phyloP scores from a whole-genome alignment of 2,888 invertebrate genomes.

The Cantharis flavilabris region DNA sequence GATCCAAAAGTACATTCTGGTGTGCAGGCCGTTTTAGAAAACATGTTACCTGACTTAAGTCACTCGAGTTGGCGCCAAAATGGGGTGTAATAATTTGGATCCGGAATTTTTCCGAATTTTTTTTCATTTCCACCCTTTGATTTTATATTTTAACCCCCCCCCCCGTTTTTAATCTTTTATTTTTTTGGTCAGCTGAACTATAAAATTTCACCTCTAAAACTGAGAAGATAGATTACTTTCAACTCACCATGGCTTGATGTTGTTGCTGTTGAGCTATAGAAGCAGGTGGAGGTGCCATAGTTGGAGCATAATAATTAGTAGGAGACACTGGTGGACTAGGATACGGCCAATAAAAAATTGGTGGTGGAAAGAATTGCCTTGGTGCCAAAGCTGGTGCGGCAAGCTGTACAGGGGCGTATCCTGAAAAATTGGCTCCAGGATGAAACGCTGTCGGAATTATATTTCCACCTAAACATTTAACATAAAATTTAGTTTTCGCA shows the following conservation, averaged over 20 bases:
- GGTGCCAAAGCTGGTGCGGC: slow-evolving; percentile 53
- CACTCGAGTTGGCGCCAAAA: too few relatives aligned
- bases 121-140: too few relatives aligned
- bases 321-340: slow-evolving; percentile 94
- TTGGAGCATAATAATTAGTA: slow-evolving; percentile 79
- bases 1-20: too few relatives aligned
- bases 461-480: slow-evolving; percentile 60
- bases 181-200: too few relatives aligned
- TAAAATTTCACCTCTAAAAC: too few relatives aligned
- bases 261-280: slow-evolving; percentile 48
- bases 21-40: too few relatives aligned
- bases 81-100: too few relatives aligned
- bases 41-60: too few relatives aligned
- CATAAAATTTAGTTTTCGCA: slow-evolving; percentile 8
- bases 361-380: slow-evolving; percentile 62
- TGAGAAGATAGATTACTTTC: too few relatives aligned
- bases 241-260: slow-evolving; percentile 50
- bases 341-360: slow-evolving; percentile 90
- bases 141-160: too few relatives aligned
- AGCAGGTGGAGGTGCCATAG: slow-evolving; percentile 56
- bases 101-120: too few relatives aligned
- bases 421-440: slow-evolving; percentile 51
- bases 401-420: slow-evolving; percentile 51
- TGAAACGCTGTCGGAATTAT: slow-evolving; percentile 59
- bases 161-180: too few relatives aligned